A percentile compares a stretch with the other conserved stretches of the same genome.
phyloP scores from a whole-genome alignment of 2,888 invertebrate species.

The Polymixis lichenea region DNA sequence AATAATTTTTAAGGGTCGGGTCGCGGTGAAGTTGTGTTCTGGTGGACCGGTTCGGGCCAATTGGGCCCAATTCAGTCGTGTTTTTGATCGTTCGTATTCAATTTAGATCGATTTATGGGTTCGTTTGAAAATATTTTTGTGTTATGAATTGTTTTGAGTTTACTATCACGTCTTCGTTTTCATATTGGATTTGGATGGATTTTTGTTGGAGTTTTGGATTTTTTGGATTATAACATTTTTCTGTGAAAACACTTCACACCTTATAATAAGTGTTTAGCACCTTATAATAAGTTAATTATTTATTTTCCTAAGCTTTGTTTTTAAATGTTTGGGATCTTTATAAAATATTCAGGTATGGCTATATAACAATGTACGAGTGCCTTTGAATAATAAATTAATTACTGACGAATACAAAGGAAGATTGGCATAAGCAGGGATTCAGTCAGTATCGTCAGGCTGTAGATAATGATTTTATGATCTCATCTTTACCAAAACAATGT shows the following conservation, averaged over 20 bases:
- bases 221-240: background rate
- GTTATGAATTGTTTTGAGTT: constrained; percentile 1
- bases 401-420: background rate
- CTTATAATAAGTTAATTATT: too few species aligned
- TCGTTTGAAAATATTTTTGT: background rate
- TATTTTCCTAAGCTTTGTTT: background rate
- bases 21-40: constrained; percentile 1
- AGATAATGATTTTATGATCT: background rate
- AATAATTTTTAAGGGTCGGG: constrained; percentile 3
- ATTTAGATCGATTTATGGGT: constrained; percentile 20
- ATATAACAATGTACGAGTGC: background rate
- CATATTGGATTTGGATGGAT: background rate
- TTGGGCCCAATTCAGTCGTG: background rate
- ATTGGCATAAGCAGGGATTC: background rate
- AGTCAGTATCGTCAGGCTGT: background rate
- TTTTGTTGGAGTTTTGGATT: too few species aligned
- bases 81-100: constrained; percentile 15
- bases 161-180: background rate
- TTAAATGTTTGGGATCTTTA: background rate
- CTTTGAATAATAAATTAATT: background rate
- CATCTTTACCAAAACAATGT: too few species aligned
- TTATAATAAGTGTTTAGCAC: background rate
- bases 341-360: background rate
- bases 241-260: background rate
- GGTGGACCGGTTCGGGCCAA: background rate